Percentiles rank a stretch among this genome's conserved stretches.
Conservation (phyloP, 2,888 invertebrate genomes). For the Diarsia dahlii region DNA sequence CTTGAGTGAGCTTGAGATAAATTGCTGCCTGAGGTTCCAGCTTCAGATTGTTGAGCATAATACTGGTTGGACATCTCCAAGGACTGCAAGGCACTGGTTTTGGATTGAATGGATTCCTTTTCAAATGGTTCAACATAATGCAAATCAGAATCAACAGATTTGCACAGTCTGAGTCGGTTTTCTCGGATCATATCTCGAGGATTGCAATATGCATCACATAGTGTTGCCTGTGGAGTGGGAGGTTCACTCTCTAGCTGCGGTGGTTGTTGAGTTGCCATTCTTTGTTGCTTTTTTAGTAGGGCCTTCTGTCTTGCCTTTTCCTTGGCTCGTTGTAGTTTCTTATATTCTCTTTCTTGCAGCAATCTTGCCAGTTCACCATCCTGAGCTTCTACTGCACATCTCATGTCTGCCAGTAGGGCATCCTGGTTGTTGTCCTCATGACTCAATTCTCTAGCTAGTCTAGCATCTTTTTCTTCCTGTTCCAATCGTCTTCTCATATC, state of each 20-base stretch:
- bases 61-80: conserved; percentile 85
- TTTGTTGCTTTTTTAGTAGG: conserved; percentile 86
- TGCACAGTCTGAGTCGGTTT: conserved; percentile 83
- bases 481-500: conserved; percentile 84
- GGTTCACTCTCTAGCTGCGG: conserved; percentile 59
- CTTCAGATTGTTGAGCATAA: conserved; percentile 78
- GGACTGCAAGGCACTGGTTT: conserved; percentile 85
- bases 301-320: conserved; percentile 88
- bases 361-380: conserved; percentile 86
- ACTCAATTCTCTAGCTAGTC: conserved; percentile 83
- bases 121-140: conserved; percentile 89
- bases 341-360: conserved; percentile 87
- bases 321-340: conserved; percentile 87
- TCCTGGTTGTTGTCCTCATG: conserved; percentile 83
- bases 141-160: conserved; percentile 88
- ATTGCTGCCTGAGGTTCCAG: conserved; percentile 75
- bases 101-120: conserved; percentile 87
- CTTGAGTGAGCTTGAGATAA: conserved; percentile 77
- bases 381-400: conserved; percentile 88
- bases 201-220: conserved; percentile 88
- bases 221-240: conserved; percentile 74
- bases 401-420: conserved; percentile 85
- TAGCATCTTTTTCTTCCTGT: conserved; percentile 86
- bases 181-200: conserved; percentile 85
- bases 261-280: conserved; percentile 73